phyloP scores from a whole-genome alignment of 2,888 invertebrate genomes.

The Protodeltote pygarga region DNA sequence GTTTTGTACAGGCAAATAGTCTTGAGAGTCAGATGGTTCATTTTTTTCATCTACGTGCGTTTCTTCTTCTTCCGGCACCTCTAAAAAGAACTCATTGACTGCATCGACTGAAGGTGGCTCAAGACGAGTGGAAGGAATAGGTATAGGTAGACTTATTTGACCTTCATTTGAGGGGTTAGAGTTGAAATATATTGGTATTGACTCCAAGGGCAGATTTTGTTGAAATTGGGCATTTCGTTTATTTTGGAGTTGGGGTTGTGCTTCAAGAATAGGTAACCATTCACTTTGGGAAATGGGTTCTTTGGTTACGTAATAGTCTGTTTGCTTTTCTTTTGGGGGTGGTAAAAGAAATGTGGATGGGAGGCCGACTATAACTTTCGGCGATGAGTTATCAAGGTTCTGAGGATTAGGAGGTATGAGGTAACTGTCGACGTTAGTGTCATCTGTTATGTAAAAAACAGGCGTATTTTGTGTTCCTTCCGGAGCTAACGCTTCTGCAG shows the following conservation, averaged over 20 bases:
- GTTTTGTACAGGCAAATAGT: slow-evolving; percentile 29
- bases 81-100: slow-evolving; percentile 66
- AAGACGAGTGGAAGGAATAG: slow-evolving; percentile 67
- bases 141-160: slow-evolving; percentile 42
- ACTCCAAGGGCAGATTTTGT: slow-evolving; percentile 38
- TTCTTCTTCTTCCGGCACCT: slow-evolving; percentile 78
- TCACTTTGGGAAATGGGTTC: slow-evolving; percentile 70
- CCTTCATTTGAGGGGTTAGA: slow-evolving; percentile 37
- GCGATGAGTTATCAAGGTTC: slow-evolving; percentile 58
- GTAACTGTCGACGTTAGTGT: slow-evolving; percentile 66
- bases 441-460: slow-evolving; percentile 66
- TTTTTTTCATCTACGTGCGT: slow-evolving; percentile 70
- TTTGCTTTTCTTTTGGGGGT: slow-evolving; percentile 62
- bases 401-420: slow-evolving; percentile 70
- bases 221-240: slow-evolving; percentile 36
- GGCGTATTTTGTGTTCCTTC: slow-evolving; percentile 57
- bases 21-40: slow-evolving; percentile 57
- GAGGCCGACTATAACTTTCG: slow-evolving; percentile 58
- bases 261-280: slow-evolving; percentile 76
- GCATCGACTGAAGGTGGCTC: slow-evolving; percentile 73
- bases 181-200: slow-evolving; percentile 56
- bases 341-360: slow-evolving; percentile 77
- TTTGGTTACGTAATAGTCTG: slow-evolving; percentile 63
- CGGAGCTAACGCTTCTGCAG: slow-evolving; percentile 43
- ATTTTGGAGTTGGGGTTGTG: slow-evolving; percentile 27